Base-by-base conservation (phyloP, 2,888 invertebrate species). In the Cabera pusaria region DNA sequence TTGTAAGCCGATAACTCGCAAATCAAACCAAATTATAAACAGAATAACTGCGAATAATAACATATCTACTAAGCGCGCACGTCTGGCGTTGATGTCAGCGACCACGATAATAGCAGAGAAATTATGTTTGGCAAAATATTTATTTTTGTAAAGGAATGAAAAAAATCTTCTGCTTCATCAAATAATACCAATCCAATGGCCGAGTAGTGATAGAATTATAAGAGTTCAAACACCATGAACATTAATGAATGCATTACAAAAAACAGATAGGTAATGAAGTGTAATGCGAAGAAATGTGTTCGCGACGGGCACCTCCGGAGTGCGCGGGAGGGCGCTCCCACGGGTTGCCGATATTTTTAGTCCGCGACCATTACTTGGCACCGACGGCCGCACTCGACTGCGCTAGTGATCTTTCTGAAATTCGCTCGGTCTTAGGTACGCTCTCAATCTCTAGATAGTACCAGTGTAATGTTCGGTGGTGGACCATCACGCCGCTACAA, bases 281-380 rank as follows among this genome's bases (percentile, higher is more conserved):
- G 68, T 76, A 75, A 71, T 74, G 78, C 72, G 80, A 82, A 83
- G 83, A 86, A 83, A 82, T 81, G 84, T 73, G 72, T 80, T 79
- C 73, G 72, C 74, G 77, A 69, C 78, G 75, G 75, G 74, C 77
- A 75, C 76, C 72, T 74, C 77, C 65, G 71, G 72, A 72, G 81
- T 77, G 87, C 83, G 87, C 87, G 87, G 88, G 88, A 87, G 87
- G 88, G 88, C 85, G 88, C 88, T 87, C 88, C 88, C 88, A 88
- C 88, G 88, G 88, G 87, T 88, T 85, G 82, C 84, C 77, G 90
- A 83, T 92, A 92, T 92, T 92, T 92, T 91, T 92, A 92, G 92
- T 91, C 83, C 81, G 77, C 87, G 88, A 88, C 90, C 90, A 91
- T 90, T 90, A 91, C 90, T 91, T 91, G 91, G 91, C 91, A 91